Base-by-base conservation (phyloP, 2,888 invertebrate genomes). In the Ectemnius continuus region DNA sequence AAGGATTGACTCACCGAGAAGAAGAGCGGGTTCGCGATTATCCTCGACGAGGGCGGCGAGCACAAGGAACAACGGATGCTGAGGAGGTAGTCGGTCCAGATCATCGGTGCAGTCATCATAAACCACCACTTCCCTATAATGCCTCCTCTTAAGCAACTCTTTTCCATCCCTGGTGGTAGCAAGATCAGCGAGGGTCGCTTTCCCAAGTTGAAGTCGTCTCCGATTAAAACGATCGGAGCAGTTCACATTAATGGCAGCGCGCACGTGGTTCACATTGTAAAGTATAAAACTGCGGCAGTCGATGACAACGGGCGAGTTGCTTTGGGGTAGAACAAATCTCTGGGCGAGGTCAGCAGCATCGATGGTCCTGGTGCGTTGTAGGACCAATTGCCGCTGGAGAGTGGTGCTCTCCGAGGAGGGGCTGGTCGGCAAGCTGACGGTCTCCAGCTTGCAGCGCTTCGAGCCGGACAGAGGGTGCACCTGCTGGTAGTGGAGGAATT, bases 281-380 rank as follows among this genome's bases (percentile, higher is more conserved):
- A 94, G 93, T 79, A 95, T 93, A 89, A 95, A 95, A 1, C 95
- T 93, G 60, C 95, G 92, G 88, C 94, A 94, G 88, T 95, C 95
- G 65, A 95, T 88, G 6, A 94, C 88, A 16, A 94, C 91, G 0
- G 81, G 70, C 0, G 56, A 23, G 23, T 14, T 52, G 3, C 58
- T n/a, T 8, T 73, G 71, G n/a, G 71, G 62, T 2, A 60, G 67
- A 0, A 71, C 65, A 75, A 93, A 88, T 78, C 92, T 91, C 16
- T 90, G 84, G 14, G 92, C 93, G 62, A 94, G 90, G 58, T 91
- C 92, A 81, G 92, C 93, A 5, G 92, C 88, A 71, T 92, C 92
- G 71, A 94, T 87, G 8, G 92, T 91, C 52, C 91, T 88, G n/a
- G 93, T 92, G 72, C 92, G 91, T 84, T 92, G 91, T 61, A 93